These are phyloP conservation scores for Alosa alosa DNA, from an alignment of 2,113 vertebrate species.

Conservation along the genomic window DNA sequence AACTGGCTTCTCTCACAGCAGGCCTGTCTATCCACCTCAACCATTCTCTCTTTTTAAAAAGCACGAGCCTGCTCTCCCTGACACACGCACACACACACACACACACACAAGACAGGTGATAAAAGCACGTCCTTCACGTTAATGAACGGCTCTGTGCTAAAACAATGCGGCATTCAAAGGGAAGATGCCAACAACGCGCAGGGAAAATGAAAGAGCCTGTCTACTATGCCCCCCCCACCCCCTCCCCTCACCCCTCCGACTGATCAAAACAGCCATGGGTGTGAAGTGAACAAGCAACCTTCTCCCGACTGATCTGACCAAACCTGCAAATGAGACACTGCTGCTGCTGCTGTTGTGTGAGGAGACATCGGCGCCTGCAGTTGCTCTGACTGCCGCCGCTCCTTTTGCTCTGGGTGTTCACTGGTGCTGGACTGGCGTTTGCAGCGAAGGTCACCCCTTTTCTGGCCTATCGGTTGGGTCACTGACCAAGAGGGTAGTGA, in stretches of 20 bases:
- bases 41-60: constrained; percentile 27
- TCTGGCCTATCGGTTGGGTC: too few species aligned
- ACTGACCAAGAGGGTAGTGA: not conserved
- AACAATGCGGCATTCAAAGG: constrained; percentile 71
- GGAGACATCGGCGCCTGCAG: not conserved
- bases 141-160: constrained; percentile 62
- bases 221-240: not conserved
- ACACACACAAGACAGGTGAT: constrained; percentile 61
- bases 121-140: constrained; percentile 64
- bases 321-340: constrained; percentile 47
- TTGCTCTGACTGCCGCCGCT: not conserved
- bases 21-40: constrained; percentile 57
- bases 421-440: not conserved
- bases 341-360: not conserved
- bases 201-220: constrained; percentile 62
- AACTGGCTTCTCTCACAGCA: constrained; percentile 55
- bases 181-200: constrained; percentile 59
- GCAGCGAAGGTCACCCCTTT: not conserved
- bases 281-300: constrained; percentile 44
- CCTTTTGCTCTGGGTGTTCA: not conserved
- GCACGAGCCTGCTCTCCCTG: constrained; percentile 20
- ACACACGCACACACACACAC: constrained; percentile 47
- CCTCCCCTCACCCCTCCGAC: constrained; percentile 55
- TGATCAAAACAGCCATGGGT: constrained; percentile 65
- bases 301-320: constrained; percentile 64